Evolutionary conservation across 2,797 vertebrate genomes (phyloP).

Genomic region (Austrolebias charrua): DNA sequence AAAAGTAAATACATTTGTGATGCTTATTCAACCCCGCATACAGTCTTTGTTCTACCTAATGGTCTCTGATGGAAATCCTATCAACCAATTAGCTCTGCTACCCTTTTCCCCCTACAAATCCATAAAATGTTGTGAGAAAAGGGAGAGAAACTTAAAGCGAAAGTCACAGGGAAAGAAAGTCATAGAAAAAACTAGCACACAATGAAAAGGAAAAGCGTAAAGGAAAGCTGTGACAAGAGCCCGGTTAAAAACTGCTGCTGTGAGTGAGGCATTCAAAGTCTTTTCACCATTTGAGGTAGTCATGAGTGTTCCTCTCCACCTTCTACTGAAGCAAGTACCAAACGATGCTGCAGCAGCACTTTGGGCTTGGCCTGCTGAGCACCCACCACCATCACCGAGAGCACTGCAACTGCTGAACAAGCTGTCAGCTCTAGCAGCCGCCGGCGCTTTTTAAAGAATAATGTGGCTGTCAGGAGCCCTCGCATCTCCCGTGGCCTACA

Average conservation of each 20-base stretch:
- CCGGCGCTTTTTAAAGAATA: constrained; percentile 76
- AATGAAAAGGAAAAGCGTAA: constrained; percentile 26
- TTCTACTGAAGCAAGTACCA: constrained; percentile 26
- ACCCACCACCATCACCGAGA: constrained; percentile 45
- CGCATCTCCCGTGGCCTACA: constrained; percentile 58
- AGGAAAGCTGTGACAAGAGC: constrained; percentile 51
- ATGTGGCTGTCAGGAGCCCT: constrained; percentile 78
- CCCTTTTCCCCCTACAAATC: constrained; percentile 56
- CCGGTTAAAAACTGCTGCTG: constrained; percentile 56
- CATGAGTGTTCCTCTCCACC: constrained; percentile 35
- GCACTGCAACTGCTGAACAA: constrained; percentile 74
- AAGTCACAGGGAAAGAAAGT: constrained; percentile 49
- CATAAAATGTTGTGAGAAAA: constrained; percentile 60
- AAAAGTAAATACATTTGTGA: constrained; percentile 28
- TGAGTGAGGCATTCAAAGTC: constrained; percentile 31
- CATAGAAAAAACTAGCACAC: constrained; percentile 37
- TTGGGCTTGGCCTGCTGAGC: constrained; percentile 52
- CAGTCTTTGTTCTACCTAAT: constrained; percentile 63
- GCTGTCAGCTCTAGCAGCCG: constrained; percentile 74
- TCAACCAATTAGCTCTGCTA: constrained; percentile 64
- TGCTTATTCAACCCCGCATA: constrained; percentile 33
- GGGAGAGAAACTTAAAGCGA: constrained; percentile 31
- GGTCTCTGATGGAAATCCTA: constrained; percentile 69
- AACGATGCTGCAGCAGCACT: constrained; percentile 73
- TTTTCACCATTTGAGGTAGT: constrained; percentile 43